Conservation (phyloP, 2,888 invertebrate species). For the Chelonus formosanus region DNA sequence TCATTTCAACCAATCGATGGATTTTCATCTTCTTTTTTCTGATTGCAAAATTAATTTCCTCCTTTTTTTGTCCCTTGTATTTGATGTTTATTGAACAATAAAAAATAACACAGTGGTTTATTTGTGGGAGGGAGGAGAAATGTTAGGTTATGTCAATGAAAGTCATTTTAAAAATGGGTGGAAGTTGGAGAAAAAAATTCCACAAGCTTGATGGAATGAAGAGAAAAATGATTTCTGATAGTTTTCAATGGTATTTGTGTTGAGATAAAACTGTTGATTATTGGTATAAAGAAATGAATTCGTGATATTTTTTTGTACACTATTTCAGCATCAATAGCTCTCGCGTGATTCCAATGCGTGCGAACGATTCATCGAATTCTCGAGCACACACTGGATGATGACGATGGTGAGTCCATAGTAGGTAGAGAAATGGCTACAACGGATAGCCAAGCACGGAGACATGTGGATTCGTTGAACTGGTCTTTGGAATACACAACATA, state of each 20-base stretch:
- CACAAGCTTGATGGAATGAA: too few species aligned
- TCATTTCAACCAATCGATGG: not conserved
- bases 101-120: too few species aligned
- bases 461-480: conserved; percentile 55
- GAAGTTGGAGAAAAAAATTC: too few species aligned
- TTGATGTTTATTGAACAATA: too few species aligned
- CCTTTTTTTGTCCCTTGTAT: not conserved
- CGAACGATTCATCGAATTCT: conserved; percentile 33
- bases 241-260: too few species aligned
- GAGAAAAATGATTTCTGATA: too few species aligned
- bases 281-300: not conserved
- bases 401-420: conserved; percentile 49
- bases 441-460: conserved; percentile 21
- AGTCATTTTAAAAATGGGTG: too few species aligned
- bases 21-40: not conserved
- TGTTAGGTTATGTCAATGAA: too few species aligned
- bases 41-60: not conserved
- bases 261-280: too few species aligned
- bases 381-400: conserved; percentile 39
- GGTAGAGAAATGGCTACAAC: conserved; percentile 47
- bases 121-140: too few species aligned
- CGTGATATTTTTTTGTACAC: not conserved
- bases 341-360: conserved; percentile 21
- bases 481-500: conserved; percentile 33
- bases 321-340: not conserved